These are phyloP conservation scores for Tachystola acroxantha DNA, from an alignment of 2,888 invertebrate species.

Conservation along the genomic window DNA sequence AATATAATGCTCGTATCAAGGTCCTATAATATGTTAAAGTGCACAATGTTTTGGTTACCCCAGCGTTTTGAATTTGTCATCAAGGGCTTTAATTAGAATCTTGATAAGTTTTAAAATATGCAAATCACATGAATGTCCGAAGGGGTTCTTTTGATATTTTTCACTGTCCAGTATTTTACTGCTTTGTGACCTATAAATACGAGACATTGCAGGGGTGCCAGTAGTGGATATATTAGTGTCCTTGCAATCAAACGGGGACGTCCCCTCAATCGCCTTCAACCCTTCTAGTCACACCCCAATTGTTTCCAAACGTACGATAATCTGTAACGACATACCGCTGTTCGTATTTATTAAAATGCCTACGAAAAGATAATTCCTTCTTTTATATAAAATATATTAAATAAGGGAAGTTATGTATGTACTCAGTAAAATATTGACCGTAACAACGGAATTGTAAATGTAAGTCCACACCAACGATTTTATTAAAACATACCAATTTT, in stretches of 20 bases:
- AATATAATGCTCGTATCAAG: too few relatives aligned
- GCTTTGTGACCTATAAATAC: slow-evolving; percentile 3
- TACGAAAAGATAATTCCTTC: slow-evolving; percentile 14
- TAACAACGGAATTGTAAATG: too few relatives aligned
- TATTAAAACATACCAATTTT: too few relatives aligned
- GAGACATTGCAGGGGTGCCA: slow-evolving; percentile 13
- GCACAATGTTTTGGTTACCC: too few relatives aligned
- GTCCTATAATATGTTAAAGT: too few relatives aligned
- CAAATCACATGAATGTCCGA: slow-evolving; percentile 10
- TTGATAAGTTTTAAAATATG: slow-evolving; percentile 11
- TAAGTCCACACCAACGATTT: too few relatives aligned
- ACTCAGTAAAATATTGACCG: too few relatives aligned
- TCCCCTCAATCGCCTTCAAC: slow-evolving; percentile 59
- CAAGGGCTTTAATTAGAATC: slow-evolving; percentile 8
- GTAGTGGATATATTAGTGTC: slow-evolving; percentile 26
- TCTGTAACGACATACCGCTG: slow-evolving; percentile 31
- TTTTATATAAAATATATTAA: too few relatives aligned
- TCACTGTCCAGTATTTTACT: slow-evolving; percentile 5
- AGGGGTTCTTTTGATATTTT: slow-evolving; percentile 7
- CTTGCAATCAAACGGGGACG: slow-evolving; percentile 41
- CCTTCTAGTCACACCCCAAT: slow-evolving; percentile 60
- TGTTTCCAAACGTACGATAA: slow-evolving; percentile 41
- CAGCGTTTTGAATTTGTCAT: slow-evolving; percentile 1
- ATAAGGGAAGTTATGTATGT: too few relatives aligned
- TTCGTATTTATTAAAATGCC: slow-evolving; percentile 19